Conservation (phyloP, 2,797 vertebrate species). For the Aeoliscus strigatus region DNA sequence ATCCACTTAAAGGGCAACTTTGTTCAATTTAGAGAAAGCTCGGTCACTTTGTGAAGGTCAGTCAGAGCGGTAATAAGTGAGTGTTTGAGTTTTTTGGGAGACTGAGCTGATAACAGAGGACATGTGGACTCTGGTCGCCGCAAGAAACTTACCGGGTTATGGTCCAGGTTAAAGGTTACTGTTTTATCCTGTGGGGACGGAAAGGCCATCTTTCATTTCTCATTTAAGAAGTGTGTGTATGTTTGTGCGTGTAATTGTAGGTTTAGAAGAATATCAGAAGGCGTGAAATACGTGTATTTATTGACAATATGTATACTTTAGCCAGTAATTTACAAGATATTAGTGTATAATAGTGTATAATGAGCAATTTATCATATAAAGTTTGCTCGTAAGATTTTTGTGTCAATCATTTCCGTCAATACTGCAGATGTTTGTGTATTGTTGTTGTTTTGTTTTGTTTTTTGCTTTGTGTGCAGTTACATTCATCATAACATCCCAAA, state of each 20-base stretch:
- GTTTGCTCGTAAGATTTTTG: no score
- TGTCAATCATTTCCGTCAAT: no score
- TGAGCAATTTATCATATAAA: no score
- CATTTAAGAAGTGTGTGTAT: slow-evolving; percentile 35
- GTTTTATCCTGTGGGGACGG: slow-evolving; percentile 47
- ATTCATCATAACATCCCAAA: no score
- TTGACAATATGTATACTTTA: no score
- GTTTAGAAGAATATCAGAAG: no score
- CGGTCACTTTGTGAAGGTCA: slow-evolving; percentile 57
- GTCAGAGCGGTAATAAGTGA: slow-evolving; percentile 42
- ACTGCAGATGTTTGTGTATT: no score
- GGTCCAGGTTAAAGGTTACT: slow-evolving; percentile 58
- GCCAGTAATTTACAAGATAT: no score
- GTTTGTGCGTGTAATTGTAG: slow-evolving; percentile 7
- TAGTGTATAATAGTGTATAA: no score
- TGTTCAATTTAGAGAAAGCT: slow-evolving; percentile 40
- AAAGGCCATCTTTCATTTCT: slow-evolving; percentile 61
- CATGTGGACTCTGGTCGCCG: slow-evolving; percentile 34
- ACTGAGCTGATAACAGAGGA: slow-evolving; percentile 45
- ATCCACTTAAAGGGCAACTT: slow-evolving; percentile 40
- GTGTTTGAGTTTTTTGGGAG: slow-evolving; percentile 46
- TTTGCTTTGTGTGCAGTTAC: no score
- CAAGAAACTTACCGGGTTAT: slow-evolving; percentile 39
- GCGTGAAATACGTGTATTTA: no score
- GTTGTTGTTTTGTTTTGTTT: no score